phyloP scores from a whole-genome alignment of 2,113 vertebrate species.

The Scomber colias region DNA sequence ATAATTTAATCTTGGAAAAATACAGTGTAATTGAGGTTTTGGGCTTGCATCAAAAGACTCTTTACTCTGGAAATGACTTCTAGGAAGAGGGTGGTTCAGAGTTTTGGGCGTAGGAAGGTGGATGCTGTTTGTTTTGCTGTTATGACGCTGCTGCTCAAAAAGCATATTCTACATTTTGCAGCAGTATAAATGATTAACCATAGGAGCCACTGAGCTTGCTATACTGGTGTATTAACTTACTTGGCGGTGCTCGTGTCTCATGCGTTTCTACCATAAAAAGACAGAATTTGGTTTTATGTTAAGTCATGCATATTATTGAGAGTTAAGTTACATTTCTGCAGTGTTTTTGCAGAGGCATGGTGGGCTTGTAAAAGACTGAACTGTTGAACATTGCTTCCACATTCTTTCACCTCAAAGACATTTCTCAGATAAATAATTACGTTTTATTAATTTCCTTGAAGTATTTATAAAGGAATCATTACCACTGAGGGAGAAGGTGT shows the following conservation, averaged over 20 bases:
- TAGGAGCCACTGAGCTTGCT: conserved; percentile 8
- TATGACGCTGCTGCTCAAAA: conserved; percentile 27
- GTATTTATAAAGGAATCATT: conserved; percentile 15
- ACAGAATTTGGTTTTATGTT: conserved; percentile 43
- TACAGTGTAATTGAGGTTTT: conserved; percentile 68
- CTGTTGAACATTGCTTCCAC: conserved; percentile 30
- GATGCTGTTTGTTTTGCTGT: conserved; percentile 63
- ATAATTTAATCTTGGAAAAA: conserved; percentile 67
- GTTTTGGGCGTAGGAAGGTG: conserved; percentile 42
- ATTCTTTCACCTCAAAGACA: conserved; percentile 12
- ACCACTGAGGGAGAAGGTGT: conserved; percentile 41
- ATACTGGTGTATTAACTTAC: conserved; percentile 30
- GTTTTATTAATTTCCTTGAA: conserved; percentile 33
- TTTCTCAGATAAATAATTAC: conserved; percentile 12
- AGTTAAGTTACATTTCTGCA: conserved; percentile 52
- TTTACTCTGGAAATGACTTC: conserved; percentile 47
- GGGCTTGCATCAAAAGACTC: conserved; percentile 23
- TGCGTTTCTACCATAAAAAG: conserved; percentile 22
- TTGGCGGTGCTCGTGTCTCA: conserved; percentile 27
- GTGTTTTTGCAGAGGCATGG: conserved; percentile 41
- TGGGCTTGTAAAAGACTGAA: conserved; percentile 57
- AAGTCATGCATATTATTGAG: conserved; percentile 53
- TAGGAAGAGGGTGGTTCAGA: conserved; percentile 46
- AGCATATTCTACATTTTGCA: neutral
- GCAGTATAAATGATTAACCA: conserved; percentile 9